phyloP scores from a whole-genome alignment of 2,888 invertebrate genomes.

The Neoascia interrupta region DNA sequence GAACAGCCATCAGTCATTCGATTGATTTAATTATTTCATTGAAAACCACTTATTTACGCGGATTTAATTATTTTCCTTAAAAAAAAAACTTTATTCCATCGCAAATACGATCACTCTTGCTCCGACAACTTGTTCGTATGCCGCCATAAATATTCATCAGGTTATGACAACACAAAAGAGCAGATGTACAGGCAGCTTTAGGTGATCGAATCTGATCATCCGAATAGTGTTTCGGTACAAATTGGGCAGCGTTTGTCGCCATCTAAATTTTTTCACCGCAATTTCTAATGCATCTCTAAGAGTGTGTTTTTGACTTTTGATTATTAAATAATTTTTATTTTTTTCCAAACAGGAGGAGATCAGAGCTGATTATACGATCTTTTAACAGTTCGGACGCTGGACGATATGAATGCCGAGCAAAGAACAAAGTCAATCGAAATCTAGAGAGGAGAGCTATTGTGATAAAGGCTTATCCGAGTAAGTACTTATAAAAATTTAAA shows the following conservation, averaged over 20 bases:
- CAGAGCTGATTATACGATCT: slow-evolving; percentile 89
- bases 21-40: slow-evolving; percentile 44
- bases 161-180: too few species aligned
- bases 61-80: slow-evolving; percentile 11
- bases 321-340: slow-evolving; percentile 10
- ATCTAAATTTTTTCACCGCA: too few species aligned
- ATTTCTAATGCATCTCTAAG: too few species aligned
- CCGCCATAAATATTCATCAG: slow-evolving; percentile 53
- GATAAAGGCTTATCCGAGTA: slow-evolving; percentile 79
- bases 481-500: too few species aligned
- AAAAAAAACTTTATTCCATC: slow-evolving; percentile 26
- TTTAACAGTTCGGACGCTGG: slow-evolving; percentile 88
- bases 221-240: too few species aligned
- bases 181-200: not conserved
- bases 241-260: too few species aligned
- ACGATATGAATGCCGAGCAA: slow-evolving; percentile 90
- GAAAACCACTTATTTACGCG: slow-evolving; percentile 20
- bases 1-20: slow-evolving; percentile 43
- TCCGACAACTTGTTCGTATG: slow-evolving; percentile 28
- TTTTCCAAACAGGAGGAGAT: slow-evolving; percentile 86
- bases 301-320: too few species aligned
- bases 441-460: slow-evolving; percentile 77
- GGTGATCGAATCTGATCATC: slow-evolving; percentile 14
- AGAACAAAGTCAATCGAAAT: slow-evolving; percentile 79
- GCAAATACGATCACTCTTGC: slow-evolving; percentile 18